Evolutionary conservation across 2,113 vertebrate species (phyloP).

Genomic region (Turdus rufiventris): DNA sequence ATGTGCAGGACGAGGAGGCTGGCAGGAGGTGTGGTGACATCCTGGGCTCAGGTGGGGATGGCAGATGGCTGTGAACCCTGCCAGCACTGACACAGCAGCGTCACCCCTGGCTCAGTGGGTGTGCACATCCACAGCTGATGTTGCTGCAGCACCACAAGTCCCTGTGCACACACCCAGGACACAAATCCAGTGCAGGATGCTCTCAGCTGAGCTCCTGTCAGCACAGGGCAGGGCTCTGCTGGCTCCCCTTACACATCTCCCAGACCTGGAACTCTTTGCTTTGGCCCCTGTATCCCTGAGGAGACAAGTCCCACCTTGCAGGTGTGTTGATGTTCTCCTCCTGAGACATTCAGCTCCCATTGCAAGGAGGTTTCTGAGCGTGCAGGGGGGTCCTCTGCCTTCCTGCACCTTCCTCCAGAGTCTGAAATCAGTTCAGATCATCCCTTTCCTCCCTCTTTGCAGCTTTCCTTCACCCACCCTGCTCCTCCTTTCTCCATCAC

Average conservation of each 20-base stretch:
- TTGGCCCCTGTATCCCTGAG: neutral
- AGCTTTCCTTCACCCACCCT: neutral
- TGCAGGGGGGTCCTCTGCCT: neutral
- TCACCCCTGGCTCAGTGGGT: neutral
- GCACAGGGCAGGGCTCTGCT: neutral
- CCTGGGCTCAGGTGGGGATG: neutral
- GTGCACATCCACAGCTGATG: constrained; percentile 28
- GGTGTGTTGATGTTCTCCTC: neutral
- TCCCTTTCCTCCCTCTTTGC: neutral
- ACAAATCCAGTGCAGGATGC: neutral
- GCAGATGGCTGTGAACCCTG: constrained; percentile 51
- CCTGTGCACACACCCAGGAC: neutral
- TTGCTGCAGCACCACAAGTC: neutral
- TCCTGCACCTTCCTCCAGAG: neutral
- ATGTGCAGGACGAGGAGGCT: constrained; percentile 12
- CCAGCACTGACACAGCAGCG: neutral
- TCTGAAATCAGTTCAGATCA: neutral
- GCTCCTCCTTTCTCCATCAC: neutral
- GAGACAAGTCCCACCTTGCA: neutral
- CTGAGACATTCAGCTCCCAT: accelerated
- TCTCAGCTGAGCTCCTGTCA: neutral
- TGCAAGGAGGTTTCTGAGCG: accelerated
- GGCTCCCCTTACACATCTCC: neutral
- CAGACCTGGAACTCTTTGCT: neutral
- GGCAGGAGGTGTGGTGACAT: neutral